phyloP scores from a whole-genome alignment of 1,140 invertebrate species.

The Lysiphlebus fabarum region DNA sequence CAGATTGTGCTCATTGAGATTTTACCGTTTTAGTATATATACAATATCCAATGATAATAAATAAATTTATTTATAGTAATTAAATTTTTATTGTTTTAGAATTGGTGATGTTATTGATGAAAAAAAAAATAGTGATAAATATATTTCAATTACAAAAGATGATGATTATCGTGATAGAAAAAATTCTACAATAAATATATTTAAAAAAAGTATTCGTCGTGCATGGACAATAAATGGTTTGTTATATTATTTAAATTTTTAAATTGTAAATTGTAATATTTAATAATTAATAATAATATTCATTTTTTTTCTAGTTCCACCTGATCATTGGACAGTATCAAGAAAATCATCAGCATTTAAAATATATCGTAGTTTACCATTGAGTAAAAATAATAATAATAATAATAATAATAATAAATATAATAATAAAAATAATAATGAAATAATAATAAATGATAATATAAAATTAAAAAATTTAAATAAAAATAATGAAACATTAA shows the following conservation, averaged over 20 bases:
- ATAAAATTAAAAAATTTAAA: neutral
- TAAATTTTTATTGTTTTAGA: too few species aligned
- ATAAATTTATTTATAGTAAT: neutral
- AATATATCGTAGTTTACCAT: conserved; percentile 60
- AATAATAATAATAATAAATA: neutral
- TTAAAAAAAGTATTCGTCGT: conserved; percentile 64
- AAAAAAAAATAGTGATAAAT: conserved; percentile 8
- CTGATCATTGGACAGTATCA: conserved; percentile 56
- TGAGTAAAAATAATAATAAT: conserved; percentile 13
- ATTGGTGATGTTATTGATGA: neutral
- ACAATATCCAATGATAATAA: too few species aligned
- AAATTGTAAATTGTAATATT: neutral
- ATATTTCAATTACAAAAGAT: conserved; percentile 3
- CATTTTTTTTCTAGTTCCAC: conserved; percentile 50
- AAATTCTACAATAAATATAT: conserved; percentile 59
- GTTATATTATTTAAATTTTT: conserved; percentile 8
- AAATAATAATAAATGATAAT: neutral
- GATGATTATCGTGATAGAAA: conserved; percentile 27
- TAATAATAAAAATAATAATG: neutral
- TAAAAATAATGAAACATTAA: neutral
- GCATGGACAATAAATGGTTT: conserved; percentile 71
- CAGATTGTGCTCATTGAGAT: too few species aligned
- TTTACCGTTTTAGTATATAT: too few species aligned
- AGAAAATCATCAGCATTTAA: conserved; percentile 58
- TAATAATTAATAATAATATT: conserved; percentile 5